A percentile compares a stretch with the other conserved stretches of the same genome.
Conservation (phyloP, 2,113 vertebrate species). For the Oxyura jamaicensis region DNA sequence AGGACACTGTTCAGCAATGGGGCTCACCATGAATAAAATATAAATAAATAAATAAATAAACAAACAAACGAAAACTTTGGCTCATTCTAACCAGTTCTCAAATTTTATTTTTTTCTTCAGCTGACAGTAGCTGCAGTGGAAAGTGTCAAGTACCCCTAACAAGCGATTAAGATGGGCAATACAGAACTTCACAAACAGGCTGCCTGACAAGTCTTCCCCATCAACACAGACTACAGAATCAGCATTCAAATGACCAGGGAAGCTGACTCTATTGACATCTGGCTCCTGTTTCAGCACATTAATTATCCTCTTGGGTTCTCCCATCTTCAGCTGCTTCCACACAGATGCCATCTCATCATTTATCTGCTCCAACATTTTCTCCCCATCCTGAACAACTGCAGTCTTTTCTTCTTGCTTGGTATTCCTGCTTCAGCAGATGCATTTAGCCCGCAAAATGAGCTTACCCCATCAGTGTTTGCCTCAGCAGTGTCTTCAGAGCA, state of each 20-base stretch:
- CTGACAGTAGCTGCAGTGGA: slow-evolving; percentile 34
- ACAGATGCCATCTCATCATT: slow-evolving; percentile 60
- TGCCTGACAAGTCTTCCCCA: slow-evolving; percentile 52
- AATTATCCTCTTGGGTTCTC: slow-evolving; percentile 70
- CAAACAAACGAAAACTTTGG: not conserved
- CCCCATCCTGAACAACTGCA: slow-evolving; percentile 1
- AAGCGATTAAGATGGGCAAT: slow-evolving; percentile 25
- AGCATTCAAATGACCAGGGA: slow-evolving; percentile 64
- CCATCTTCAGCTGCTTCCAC: slow-evolving; percentile 58
- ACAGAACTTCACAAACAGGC: slow-evolving; percentile 39
- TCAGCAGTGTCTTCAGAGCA: not conserved
- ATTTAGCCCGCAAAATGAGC: slow-evolving; percentile 4
- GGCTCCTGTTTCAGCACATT: slow-evolving; percentile 64
- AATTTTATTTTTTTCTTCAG: slow-evolving; percentile 42
- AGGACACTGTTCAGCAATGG: not conserved
- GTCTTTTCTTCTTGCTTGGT: slow-evolving; percentile 15
- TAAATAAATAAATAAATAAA: not conserved
- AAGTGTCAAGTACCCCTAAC: slow-evolving; percentile 52
- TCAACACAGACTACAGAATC: slow-evolving; percentile 60
- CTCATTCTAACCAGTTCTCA: not conserved
- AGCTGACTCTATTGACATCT: slow-evolving; percentile 65
- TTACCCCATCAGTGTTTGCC: not conserved
- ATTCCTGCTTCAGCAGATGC: slow-evolving; percentile 28
- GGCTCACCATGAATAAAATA: not conserved
- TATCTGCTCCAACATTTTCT: slow-evolving; percentile 49